Evolutionary conservation across 2,797 vertebrate species (phyloP).

Genomic region (Tenualosa ilisha): DNA sequence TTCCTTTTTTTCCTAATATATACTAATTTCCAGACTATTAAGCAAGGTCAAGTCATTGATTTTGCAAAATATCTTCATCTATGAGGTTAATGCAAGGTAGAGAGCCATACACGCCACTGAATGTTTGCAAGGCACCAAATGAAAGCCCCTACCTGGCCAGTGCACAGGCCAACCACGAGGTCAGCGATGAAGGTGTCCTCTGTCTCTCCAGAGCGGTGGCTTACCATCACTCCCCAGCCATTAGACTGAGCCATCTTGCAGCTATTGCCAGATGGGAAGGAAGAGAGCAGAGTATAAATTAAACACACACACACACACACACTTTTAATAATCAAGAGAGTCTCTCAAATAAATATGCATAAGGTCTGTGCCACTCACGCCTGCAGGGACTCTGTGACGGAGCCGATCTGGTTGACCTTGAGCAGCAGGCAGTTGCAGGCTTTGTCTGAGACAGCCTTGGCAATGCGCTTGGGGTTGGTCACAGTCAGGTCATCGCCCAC

Average conservation of each 20-base stretch:
- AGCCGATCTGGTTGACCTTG: conserved; percentile 99
- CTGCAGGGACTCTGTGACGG: conserved; percentile 93
- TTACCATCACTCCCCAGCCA: conserved; percentile 99
- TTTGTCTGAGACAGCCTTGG: conserved; percentile 86
- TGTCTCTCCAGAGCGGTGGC: conserved; percentile 96
- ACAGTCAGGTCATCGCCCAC: conserved; percentile 97
- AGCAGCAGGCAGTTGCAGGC: conserved; percentile 97
- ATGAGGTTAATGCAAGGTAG: too few species aligned
- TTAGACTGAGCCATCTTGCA: conserved; percentile 96
- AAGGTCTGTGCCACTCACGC: conserved; percentile 79
- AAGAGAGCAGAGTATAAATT: background rate
- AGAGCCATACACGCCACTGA: background rate
- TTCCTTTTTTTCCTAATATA: too few species aligned
- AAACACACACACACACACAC: background rate
- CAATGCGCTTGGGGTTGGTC: conserved; percentile 96
- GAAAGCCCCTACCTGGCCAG: conserved; percentile 84
- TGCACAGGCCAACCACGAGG: conserved; percentile 97
- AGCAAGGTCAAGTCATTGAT: too few species aligned
- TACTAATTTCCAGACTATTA: too few species aligned
- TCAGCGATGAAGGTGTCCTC: conserved; percentile 99
- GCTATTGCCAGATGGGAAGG: conserved; percentile 61
- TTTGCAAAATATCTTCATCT: too few species aligned
- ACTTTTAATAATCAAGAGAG: background rate
- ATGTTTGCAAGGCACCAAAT: background rate
- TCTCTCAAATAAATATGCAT: background rate